Evolutionary conservation across 2,797 vertebrate species (phyloP), one percentile per base, ranked within the genome.

Genomic region (Eulemur mongoz): DNA sequence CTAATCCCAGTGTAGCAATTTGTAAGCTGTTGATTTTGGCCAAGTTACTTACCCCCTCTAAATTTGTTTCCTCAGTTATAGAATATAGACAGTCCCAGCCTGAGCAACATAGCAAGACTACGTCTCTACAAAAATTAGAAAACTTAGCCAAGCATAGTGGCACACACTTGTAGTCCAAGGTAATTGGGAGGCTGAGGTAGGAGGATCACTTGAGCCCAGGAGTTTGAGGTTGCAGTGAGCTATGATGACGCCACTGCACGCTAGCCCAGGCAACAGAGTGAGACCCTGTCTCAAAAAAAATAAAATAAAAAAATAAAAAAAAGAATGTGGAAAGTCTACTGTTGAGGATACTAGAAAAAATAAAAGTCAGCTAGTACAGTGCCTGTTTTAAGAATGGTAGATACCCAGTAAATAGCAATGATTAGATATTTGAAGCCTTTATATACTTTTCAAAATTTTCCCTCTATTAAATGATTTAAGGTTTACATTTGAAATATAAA

Each of bases 401-500:
- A 13, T n/a, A 40, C 30, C 38, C 4, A 7, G 59, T 22, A 69
- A 67, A 54, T 7, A 18, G 38, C 20, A 73, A 85, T 65, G 7
- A 1, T 57, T 67, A 43, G 76, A 59, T 75, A 80, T 54, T 57
- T 48, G 38, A 72, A 92, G 15, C 2, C 12, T 92, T 86, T 78
- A 54, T 50, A 6, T 40, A 61, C 10, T 61, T 89, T 45, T 32
- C 35, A 35, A 35, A 38, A 18, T 32, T 52, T 88, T 79, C 27
- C 23, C 35, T 83, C 25, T 40, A 52, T 20, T 40, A 57, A 23
- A 38, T 85, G 57, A 94, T 32, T 89, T 73, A 50, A 43, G 27
- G 4, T 82, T 97, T 50, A 80, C 7, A 65, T 76, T 57, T 84
- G 35, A 35, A 95, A 67, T 78, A 38, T 32, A 91, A 91, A 76